These are phyloP conservation scores for Fissipunctia ypsillon DNA, from an alignment of 2,888 invertebrate species.

Conservation along the genomic window DNA sequence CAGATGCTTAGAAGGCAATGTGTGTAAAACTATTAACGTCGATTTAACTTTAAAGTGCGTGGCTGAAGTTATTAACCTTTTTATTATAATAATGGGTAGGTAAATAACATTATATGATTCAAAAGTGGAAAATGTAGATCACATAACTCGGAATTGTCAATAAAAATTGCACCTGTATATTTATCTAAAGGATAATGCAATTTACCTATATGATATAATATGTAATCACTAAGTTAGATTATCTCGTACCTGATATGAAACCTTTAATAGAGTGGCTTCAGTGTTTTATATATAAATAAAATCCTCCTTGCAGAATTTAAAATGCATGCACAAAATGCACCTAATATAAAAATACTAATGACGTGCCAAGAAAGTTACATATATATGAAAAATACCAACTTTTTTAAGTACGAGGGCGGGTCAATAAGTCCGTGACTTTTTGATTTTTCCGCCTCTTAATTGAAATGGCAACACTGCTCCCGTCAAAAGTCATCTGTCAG, in stretches of 20 bases:
- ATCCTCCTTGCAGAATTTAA: not conserved
- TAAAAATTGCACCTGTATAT: conserved; percentile 17
- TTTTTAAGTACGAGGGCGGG: not conserved
- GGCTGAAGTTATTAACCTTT: not conserved
- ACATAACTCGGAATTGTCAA: not conserved
- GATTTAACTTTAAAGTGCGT: not conserved
- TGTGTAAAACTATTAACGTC: not conserved
- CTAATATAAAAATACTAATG: not conserved
- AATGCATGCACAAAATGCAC: not conserved
- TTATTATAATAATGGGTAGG: not conserved
- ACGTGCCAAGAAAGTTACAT: not conserved
- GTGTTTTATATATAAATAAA: not conserved
- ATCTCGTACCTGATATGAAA: not conserved
- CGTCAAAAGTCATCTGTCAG: too few relatives aligned
- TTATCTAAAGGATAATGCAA: too few relatives aligned
- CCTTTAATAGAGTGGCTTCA: not conserved
- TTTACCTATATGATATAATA: not conserved
- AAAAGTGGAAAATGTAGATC: conserved; percentile 11
- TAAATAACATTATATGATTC: not conserved
- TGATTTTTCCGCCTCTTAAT: too few relatives aligned
- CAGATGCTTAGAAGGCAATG: not conserved
- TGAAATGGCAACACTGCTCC: too few relatives aligned
- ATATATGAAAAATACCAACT: not conserved
- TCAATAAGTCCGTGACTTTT: too few relatives aligned
- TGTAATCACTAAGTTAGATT: not conserved